Conservation (phyloP, 2,797 vertebrate genomes). For the Girardinus metallicus region DNA sequence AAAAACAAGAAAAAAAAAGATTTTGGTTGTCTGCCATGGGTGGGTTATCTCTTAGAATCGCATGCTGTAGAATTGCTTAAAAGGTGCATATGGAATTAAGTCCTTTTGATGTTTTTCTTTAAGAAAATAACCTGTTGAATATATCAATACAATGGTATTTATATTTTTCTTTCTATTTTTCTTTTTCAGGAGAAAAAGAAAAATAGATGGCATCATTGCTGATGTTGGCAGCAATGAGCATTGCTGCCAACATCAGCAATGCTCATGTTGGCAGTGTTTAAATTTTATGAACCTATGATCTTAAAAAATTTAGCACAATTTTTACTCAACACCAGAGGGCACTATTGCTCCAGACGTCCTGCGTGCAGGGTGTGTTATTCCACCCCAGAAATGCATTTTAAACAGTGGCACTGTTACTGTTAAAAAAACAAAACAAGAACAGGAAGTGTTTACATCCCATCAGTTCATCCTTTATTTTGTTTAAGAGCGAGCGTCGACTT, state of each 20-base stretch:
- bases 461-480: constrained; percentile 86
- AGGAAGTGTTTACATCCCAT: constrained; percentile 70
- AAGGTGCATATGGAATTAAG: constrained; percentile 96
- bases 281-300: neutral
- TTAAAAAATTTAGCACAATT: neutral
- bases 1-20: constrained; percentile 84
- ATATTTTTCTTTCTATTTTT: too few relatives aligned
- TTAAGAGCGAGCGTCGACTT: constrained; percentile 85
- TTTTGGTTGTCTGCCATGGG: constrained; percentile 96
- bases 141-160: too few relatives aligned
- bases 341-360: neutral
- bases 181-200: too few relatives aligned
- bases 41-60: constrained; percentile 99
- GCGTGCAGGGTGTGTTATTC: neutral
- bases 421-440: constrained; percentile 12
- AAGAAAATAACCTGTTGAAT: too few relatives aligned
- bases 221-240: too few relatives aligned
- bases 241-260: too few relatives aligned
- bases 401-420: neutral
- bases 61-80: constrained; percentile 99
- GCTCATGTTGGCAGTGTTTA: neutral
- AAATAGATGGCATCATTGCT: too few relatives aligned
- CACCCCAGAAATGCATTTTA: neutral
- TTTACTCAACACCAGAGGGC: constrained; percentile 50
- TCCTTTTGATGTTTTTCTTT: constrained; percentile 96